Conservation (phyloP, 2,888 invertebrate species). For the Kryphioiulus occultus region DNA sequence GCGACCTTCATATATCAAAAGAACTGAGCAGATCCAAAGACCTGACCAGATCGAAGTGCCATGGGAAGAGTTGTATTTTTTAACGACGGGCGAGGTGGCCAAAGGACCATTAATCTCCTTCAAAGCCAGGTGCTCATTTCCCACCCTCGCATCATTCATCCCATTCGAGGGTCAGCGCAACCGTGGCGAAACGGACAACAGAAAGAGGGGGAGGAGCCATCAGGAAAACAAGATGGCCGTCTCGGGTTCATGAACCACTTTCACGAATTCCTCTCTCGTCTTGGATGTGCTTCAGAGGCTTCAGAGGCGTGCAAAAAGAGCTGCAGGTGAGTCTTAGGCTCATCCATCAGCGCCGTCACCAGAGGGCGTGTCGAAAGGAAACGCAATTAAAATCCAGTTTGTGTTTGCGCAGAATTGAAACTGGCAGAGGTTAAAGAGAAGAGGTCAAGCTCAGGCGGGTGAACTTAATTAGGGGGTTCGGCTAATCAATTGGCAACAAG, state of each 20-base stretch:
- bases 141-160: neutral
- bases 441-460: neutral
- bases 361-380: neutral
- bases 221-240: neutral
- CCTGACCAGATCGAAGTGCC: too few relatives aligned
- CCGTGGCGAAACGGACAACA: too few relatives aligned
- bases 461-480: neutral
- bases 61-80: neutral
- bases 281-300: neutral
- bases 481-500: neutral
- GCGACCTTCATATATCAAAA: too few relatives aligned
- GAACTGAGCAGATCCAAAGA: too few relatives aligned
- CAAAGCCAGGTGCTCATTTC: neutral
- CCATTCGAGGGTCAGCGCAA: neutral
- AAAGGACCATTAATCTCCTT: neutral
- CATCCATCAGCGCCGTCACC: neutral
- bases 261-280: neutral
- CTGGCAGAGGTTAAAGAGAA: neutral
- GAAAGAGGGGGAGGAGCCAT: neutral
- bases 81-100: neutral
- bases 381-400: neutral
- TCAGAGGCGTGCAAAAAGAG: neutral
- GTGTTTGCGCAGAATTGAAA: neutral
- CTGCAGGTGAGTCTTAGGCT: neutral
- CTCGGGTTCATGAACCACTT: neutral